Conservation (phyloP, 2,888 invertebrate species). For the Napeogenes inachia region DNA sequence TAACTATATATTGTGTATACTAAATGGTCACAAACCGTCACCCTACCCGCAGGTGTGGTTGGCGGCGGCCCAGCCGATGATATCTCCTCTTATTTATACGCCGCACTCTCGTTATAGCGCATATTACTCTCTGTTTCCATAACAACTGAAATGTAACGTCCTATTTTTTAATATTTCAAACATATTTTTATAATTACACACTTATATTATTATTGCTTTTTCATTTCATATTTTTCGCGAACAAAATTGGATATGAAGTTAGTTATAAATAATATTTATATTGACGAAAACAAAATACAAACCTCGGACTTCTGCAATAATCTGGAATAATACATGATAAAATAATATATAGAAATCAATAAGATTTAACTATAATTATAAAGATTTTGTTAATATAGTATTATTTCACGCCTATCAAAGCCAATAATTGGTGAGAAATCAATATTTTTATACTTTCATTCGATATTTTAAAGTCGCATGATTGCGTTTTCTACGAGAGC, state of each 20-base stretch:
- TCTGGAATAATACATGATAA: too few species aligned
- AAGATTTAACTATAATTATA: too few species aligned
- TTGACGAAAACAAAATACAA: too few species aligned
- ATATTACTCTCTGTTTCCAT: constrained; percentile 24
- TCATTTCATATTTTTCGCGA: too few species aligned
- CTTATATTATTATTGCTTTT: too few species aligned
- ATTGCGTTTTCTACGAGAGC: neutral
- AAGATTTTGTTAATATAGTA: too few species aligned
- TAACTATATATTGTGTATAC: neutral
- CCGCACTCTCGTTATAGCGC: constrained; percentile 25
- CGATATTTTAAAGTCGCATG: neutral
- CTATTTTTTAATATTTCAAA: neutral
- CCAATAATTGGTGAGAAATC: too few species aligned
- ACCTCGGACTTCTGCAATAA: too few species aligned
- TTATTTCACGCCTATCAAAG: too few species aligned
- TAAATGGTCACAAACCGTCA: constrained; percentile 6
- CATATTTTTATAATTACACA: neutral
- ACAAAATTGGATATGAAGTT: too few species aligned
- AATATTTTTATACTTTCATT: neutral
- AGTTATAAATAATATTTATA: too few species aligned
- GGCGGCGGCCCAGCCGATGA: constrained; percentile 33
- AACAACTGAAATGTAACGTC: constrained; percentile 4
- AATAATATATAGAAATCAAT: too few species aligned
- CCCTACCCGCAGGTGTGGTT: constrained; percentile 30
- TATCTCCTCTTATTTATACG: constrained; percentile 33